Base-by-base conservation (phyloP, 2,797 vertebrate species). In the Alauda arvensis region DNA sequence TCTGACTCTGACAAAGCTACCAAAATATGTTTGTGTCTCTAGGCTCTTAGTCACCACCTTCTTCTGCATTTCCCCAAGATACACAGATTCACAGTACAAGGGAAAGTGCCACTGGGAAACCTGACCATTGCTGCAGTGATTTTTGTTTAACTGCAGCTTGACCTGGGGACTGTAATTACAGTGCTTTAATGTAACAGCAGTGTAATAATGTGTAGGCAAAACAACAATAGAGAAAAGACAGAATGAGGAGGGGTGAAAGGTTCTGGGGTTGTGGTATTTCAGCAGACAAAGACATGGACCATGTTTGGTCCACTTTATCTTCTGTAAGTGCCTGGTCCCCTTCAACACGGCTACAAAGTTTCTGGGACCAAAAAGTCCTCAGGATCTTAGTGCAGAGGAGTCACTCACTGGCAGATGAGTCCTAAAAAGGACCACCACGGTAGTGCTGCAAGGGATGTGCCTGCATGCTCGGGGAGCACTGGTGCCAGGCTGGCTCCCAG, bases 321-420 rank as follows among this genome's bases (percentile, higher is more conserved):
- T 29, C 29, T 74, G 4, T 8, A 24, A 62, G 53, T 31, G 15
- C n/a, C 37, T 55, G 10, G 31, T 77, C 25, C 43, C 37, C 23
- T 7, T 37, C 33, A 26, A 12, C 0, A 1, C 24, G 34, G 18
- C 25, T 2, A 0, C 15, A 34, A 59, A 57, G 48, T 8, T 3
- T 0, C 12, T 1, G 5, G 29, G 8, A n/a, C 13, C 13, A 46
- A 14, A 7, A 0, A 0, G 10, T 57, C 26, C 31, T 69, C 26
- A 15, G 33, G 39, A 52, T 31, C 18, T 52, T 0, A 0, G 14
- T 1, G 3, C 29, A 33, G 28, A 28, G 1, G 25, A 56, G 24
- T 8, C 3, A 1, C 28, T 14, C 3, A 1, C 28, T 14, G 20
- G 28, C 26, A 67, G 11, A 10, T 26, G 23, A 59, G 20, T 40